Evolutionary conservation across 2,888 invertebrate species (phyloP).

Genomic region (Phyllotreta cruciferae): DNA sequence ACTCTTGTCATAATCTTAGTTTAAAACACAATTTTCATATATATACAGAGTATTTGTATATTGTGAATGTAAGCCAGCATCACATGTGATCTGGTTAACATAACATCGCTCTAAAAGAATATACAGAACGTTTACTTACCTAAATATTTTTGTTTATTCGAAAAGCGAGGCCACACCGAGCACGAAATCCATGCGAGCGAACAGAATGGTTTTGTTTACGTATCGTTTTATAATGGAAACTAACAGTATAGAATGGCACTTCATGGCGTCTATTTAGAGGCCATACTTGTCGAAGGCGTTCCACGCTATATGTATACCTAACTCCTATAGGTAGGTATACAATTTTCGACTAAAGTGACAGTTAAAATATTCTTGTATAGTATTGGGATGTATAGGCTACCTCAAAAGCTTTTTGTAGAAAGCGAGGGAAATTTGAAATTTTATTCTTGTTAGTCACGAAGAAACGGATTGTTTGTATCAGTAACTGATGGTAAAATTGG

Average conservation of each 20-base stretch:
- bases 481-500: no score
- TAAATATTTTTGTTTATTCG: constrained; percentile 44
- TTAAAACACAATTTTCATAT: background rate
- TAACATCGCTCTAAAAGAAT: constrained; percentile 44
- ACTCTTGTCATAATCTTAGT: background rate
- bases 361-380: constrained; percentile 8
- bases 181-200: constrained; percentile 31
- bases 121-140: constrained; percentile 49
- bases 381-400: no score
- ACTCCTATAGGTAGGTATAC: no score
- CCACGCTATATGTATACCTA: constrained; percentile 16
- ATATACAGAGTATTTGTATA: constrained; percentile 12
- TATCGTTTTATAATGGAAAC: constrained; percentile 26
- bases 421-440: constrained; percentile 43
- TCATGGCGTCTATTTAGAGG: constrained; percentile 51
- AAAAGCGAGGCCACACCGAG: constrained; percentile 38
- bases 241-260: constrained; percentile 17
- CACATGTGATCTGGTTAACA: constrained; percentile 48
- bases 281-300: constrained; percentile 45
- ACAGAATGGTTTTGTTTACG: constrained; percentile 50
- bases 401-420: constrained; percentile 4
- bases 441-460: background rate
- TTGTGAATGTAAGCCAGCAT: constrained; percentile 25
- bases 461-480: no score
- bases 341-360: no score